Evolutionary conservation across 2,797 vertebrate genomes (phyloP).

Genomic region (Myotis findleyi): DNA sequence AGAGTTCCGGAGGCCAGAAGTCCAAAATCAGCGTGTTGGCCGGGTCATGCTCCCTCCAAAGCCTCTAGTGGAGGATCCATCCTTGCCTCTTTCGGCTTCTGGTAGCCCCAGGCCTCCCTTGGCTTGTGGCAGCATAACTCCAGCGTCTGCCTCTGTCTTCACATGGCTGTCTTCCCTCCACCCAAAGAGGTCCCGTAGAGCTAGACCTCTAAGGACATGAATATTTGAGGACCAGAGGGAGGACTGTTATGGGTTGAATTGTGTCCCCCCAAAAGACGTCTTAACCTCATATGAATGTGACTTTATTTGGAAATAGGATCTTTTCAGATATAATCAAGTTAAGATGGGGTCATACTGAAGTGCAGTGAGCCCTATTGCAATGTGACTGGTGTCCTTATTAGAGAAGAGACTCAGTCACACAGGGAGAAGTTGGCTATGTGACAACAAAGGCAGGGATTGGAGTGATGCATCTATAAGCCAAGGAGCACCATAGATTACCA

Average conservation of each 20-base stretch:
- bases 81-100: background rate
- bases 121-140: background rate
- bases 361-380: background rate
- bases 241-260: background rate
- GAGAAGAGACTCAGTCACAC: background rate
- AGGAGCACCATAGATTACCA: background rate
- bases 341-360: background rate
- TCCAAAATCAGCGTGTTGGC: background rate
- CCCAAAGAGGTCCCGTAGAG: background rate
- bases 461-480: background rate
- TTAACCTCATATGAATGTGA: background rate
- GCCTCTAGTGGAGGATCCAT: background rate
- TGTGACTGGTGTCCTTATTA: background rate
- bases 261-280: background rate
- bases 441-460: background rate
- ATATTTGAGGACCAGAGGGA: background rate
- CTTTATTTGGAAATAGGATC: background rate
- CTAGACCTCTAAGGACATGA: background rate
- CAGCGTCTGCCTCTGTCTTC: background rate
- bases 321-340: conserved; percentile 16
- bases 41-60: background rate
- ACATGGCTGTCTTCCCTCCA: background rate
- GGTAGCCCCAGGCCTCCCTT: background rate
- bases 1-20: background rate
- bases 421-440: background rate